These are phyloP conservation scores for Andrena haemorrhoa DNA, from an alignment of 2,888 invertebrate genomes.

Conservation along the genomic window DNA sequence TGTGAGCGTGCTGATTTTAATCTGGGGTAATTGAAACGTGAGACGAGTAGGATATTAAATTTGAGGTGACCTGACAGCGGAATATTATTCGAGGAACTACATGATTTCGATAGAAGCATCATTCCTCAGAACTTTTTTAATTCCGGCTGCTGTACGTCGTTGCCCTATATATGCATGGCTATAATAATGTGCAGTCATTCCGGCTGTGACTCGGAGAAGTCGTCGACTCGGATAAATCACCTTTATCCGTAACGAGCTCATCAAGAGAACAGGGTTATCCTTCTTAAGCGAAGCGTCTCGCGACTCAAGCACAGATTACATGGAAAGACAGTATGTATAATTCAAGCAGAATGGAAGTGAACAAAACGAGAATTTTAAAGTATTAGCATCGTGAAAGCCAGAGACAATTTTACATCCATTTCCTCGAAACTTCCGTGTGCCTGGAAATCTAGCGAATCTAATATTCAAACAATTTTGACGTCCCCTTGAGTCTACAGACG, in stretches of 20 bases:
- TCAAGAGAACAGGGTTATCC: slow-evolving; percentile 25
- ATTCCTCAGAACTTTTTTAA: neutral
- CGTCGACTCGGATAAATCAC: slow-evolving; percentile 13
- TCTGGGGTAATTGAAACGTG: neutral
- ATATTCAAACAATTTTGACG: neutral
- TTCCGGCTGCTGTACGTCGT: neutral
- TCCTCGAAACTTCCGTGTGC: neutral
- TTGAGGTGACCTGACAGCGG: no score
- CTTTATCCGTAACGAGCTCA: slow-evolving; percentile 28
- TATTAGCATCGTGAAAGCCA: neutral
- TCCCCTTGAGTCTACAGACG: neutral
- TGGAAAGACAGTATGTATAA: slow-evolving; percentile 5
- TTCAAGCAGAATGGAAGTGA: neutral
- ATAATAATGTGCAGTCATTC: neutral
- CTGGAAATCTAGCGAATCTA: neutral
- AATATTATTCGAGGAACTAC: no score
- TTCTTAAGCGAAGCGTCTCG: slow-evolving; percentile 17
- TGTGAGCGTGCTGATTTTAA: neutral
- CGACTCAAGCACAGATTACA: slow-evolving; percentile 16
- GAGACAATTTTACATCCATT: neutral
- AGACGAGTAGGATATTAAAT: neutral
- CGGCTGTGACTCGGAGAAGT: neutral
- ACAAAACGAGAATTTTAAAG: neutral
- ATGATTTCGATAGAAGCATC: no score
- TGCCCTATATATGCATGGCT: neutral